Evolutionary conservation across 2,113 vertebrate species (phyloP), one percentile per base, ranked within the genome.

Genomic region (Archocentrus centrarchus): DNA sequence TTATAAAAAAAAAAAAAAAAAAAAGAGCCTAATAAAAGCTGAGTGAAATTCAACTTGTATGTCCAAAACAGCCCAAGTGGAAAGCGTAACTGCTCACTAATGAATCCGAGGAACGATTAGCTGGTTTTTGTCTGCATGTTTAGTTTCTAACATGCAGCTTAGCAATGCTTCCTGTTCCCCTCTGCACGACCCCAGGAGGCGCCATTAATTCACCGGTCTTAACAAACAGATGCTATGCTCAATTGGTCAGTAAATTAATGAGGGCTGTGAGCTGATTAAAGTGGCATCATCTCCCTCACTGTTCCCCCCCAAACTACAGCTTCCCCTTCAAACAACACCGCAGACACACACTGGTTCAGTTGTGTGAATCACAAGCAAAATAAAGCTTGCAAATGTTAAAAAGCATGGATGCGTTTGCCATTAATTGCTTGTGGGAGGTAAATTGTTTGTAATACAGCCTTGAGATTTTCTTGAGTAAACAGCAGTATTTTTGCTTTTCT

Each of bases 251-350:
- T 79, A 90, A 86, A 88, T 90, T 61, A 88, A 90, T 84, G 87
- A 80, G 66, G 59, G 85, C 84, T 86, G 79, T 91, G 91, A 89
- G 88, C 89, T 88, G 84, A 91, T 94, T 92, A 83, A 85, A 88
- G 70, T 62, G 80, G 39, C 80, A 76, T 86, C 77, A 60, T 80
- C 80, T 80, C 32, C 79, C 59, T 81, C 32, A 0, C 57, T 77
- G 57, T 70, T 27, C 1, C n/a, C 18, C 58, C 11, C 32, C 35
- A 84, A 80, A 80, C 73, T 80, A 20, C 59, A 32, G 53, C 47
- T 62, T 73, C 78, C 44, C 75, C 63, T 53, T 57, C 37, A 8
- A n/a, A 63, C 53, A 20, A 24, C 84, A 59, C 83, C 11, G 58
- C 61, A 64, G 44, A 64, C 63, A 63, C 66, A 20, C 59, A n/a